phyloP scores from a whole-genome alignment of 2,888 invertebrate species.

The Penaeus monodon region DNA sequence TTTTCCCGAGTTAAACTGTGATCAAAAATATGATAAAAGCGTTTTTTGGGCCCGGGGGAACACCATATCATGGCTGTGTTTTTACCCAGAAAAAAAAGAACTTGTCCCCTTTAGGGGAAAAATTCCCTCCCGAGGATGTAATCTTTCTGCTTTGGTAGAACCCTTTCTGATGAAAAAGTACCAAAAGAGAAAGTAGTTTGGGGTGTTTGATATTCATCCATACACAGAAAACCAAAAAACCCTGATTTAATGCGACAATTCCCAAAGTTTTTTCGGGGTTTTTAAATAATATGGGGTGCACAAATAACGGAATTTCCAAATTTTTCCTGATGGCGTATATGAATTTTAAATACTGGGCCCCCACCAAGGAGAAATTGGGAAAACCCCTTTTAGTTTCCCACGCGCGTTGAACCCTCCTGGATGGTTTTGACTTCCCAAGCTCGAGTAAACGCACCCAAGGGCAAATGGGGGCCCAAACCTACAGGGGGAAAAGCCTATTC shows the following conservation, averaged over 20 bases:
- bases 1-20: conserved; percentile 7
- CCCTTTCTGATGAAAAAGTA: conserved; percentile 37
- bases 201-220: conserved; percentile 10
- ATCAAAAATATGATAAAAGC: conserved; percentile 31
- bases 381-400: conserved; percentile 14
- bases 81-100: conserved; percentile 27
- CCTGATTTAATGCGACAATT: conserved; percentile 9
- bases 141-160: conserved; percentile 26
- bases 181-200: conserved; percentile 31
- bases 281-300: conserved; percentile 2
- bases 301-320: not conserved
- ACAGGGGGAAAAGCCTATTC: conserved; percentile 4
- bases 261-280: conserved; percentile 32
- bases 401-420: not conserved
- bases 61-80: conserved; percentile 28
- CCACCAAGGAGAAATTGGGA: conserved; percentile 28
- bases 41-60: conserved; percentile 14
- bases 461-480: conserved; percentile 36
- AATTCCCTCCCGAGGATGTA: not conserved
- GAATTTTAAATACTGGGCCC: conserved; percentile 37
- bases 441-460: not conserved
- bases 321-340: conserved; percentile 1
- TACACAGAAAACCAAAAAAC: not conserved
- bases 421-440: conserved; percentile 11
- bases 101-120: conserved; percentile 30